These are phyloP conservation scores for Lysandra bellargus DNA, from an alignment of 2,888 invertebrate species.

Conservation along the genomic window DNA sequence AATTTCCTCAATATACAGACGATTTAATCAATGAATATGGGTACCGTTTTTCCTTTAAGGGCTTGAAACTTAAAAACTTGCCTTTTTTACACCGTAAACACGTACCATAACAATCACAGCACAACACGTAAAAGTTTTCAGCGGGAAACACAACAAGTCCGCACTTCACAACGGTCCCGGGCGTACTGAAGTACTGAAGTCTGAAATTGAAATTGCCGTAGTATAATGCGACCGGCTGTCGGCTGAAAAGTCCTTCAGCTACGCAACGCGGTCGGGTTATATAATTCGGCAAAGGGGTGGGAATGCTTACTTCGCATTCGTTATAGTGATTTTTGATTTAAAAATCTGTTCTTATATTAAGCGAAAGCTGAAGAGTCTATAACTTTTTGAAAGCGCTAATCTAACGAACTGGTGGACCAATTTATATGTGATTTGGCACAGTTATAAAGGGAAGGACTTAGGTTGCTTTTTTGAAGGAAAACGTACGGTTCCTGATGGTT, in stretches of 20 bases:
- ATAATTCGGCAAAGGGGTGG: slow-evolving; percentile 27
- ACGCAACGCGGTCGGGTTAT: slow-evolving; percentile 42
- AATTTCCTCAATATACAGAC: no score
- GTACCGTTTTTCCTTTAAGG: no score
- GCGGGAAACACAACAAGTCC: slow-evolving; percentile 48
- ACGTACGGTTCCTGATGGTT: no score
- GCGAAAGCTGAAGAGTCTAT: no score
- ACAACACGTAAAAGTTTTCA: slow-evolving; percentile 43
- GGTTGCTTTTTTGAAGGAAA: no score
- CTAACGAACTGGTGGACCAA: no score
- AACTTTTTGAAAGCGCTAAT: no score
- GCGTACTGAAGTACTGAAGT: slow-evolving; percentile 57
- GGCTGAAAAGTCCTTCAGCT: slow-evolving; percentile 34
- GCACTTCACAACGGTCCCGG: slow-evolving; percentile 46
- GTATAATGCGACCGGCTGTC: slow-evolving; percentile 56
- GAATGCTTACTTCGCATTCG: background rate
- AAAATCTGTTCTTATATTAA: no score
- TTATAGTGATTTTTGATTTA: no score
- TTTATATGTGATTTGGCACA: no score
- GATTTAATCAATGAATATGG: no score
- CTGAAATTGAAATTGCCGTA: slow-evolving; percentile 53
- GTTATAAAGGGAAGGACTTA: no score
- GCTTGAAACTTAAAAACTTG: background rate
- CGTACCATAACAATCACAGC: slow-evolving; percentile 17
- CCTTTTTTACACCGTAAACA: background rate